Evolutionary conservation across 2,888 invertebrate genomes (phyloP).

Genomic region (Tenodera sinensis): DNA sequence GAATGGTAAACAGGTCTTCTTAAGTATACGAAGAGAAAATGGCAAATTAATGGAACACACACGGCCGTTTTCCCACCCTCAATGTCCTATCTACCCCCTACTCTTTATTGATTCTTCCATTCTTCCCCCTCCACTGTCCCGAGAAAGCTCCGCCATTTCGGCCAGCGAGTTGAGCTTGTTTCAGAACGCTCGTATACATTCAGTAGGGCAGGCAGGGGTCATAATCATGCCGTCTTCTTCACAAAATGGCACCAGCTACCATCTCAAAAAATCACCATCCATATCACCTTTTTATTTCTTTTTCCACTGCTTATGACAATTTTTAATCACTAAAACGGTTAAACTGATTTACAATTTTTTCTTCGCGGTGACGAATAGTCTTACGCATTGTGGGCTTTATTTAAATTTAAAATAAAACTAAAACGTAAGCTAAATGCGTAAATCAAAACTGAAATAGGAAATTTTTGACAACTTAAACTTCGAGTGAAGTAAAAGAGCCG

Average conservation of each 20-base stretch:
- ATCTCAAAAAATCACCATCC: not conserved
- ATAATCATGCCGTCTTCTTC: not conserved
- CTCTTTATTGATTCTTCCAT: not conserved
- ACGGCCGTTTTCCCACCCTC: not conserved
- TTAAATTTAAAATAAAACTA: not conserved
- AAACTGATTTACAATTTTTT: not conserved
- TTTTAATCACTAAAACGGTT: not conserved
- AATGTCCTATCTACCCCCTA: not conserved
- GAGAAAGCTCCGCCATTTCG: not conserved
- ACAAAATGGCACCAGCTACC: not conserved
- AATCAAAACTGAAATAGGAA: not conserved
- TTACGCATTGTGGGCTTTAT: too few species aligned
- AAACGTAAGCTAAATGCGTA: not conserved
- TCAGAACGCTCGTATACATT: not conserved
- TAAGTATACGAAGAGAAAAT: not conserved
- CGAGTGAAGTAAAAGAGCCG: not conserved
- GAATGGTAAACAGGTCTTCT: not conserved
- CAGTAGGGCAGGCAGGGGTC: not conserved
- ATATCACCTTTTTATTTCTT: not conserved
- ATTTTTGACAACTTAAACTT: not conserved
- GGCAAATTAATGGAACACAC: not conserved
- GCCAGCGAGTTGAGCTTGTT: not conserved
- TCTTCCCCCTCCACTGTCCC: not conserved
- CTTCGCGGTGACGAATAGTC: not conserved
- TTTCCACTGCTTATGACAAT: not conserved